A percentile compares a stretch with the other conserved stretches of the same genome.
Evolutionary conservation across 2,888 invertebrate genomes (phyloP).

Genomic region (Pterostichus niger): DNA sequence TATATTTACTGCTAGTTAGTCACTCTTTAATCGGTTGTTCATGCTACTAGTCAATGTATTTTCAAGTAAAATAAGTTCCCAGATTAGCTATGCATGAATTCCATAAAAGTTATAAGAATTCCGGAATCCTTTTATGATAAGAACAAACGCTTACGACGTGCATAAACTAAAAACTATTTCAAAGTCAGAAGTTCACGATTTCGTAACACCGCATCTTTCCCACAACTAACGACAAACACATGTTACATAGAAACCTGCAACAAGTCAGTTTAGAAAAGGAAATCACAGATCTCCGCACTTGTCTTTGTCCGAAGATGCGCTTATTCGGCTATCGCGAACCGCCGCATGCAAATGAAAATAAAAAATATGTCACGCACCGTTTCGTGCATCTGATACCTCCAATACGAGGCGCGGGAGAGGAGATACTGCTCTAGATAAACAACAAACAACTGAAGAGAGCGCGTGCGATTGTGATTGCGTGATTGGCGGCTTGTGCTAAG

Average conservation of each 20-base stretch:
- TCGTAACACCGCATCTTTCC: conserved; percentile 33
- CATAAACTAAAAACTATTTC: conserved; percentile 41
- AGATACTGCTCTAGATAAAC: conserved; percentile 19
- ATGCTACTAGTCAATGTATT: no score
- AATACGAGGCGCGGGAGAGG: background rate
- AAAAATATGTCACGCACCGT: conserved; percentile 8
- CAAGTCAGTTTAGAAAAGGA: background rate
- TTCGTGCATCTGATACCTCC: conserved; percentile 33
- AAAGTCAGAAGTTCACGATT: conserved; percentile 40
- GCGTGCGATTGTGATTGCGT: conserved; percentile 41
- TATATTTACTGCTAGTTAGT: background rate
- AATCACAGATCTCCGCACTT: conserved; percentile 6
- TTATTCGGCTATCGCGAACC: conserved; percentile 15
- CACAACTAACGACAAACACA: conserved; percentile 29
- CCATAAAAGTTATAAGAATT: conserved; percentile 17
- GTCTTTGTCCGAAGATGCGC: background rate
- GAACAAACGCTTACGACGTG: conserved; percentile 33
- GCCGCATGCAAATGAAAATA: background rate
- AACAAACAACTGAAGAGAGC: background rate
- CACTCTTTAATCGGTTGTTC: background rate
- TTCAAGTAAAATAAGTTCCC: background rate
- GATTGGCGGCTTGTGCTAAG: conserved; percentile 38
- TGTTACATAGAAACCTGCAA: background rate
- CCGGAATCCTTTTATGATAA: conserved; percentile 16
- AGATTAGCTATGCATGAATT: conserved; percentile 39